Evolutionary conservation across 1,140 invertebrate genomes (phyloP).

Genomic region (Aradophagus sp.): DNA sequence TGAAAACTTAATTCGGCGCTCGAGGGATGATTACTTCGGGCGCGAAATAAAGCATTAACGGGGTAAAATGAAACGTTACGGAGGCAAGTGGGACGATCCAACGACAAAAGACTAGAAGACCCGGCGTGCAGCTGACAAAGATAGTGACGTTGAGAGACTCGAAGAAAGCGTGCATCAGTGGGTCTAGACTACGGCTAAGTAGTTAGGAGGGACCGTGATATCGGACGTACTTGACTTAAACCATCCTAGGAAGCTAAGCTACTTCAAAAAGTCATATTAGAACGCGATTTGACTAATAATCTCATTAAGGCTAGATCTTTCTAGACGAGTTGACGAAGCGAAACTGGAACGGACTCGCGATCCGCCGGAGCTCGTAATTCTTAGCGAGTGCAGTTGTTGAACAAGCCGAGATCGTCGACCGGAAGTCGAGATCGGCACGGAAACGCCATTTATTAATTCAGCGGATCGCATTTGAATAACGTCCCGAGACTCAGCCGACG

Average conservation of each 20-base stretch:
- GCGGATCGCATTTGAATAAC: no score
- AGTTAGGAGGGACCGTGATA: slow-evolving; percentile 76
- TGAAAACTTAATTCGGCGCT: slow-evolving; percentile 19
- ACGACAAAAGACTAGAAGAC: slow-evolving; percentile 73
- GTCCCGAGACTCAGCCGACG: no score
- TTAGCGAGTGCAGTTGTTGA: no score
- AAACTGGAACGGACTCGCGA: slow-evolving; percentile 30
- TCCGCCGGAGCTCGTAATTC: slow-evolving; percentile 1
- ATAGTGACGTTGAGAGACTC: slow-evolving; percentile 63
- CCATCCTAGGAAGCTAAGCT: slow-evolving; percentile 69
- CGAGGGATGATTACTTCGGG: slow-evolving; percentile 19
- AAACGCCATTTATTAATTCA: no score
- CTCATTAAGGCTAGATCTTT: slow-evolving; percentile 55
- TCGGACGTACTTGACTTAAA: slow-evolving; percentile 74
- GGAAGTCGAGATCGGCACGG: no score
- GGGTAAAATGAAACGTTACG: slow-evolving; percentile 18
- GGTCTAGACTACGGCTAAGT: slow-evolving; percentile 74
- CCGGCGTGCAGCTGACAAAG: slow-evolving; percentile 70
- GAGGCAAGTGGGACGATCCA: slow-evolving; percentile 50
- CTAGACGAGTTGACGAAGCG: slow-evolving; percentile 48
- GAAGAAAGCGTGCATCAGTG: slow-evolving; percentile 71
- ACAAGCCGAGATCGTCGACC: no score
- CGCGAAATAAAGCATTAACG: slow-evolving; percentile 31
- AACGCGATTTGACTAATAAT: slow-evolving; percentile 59
- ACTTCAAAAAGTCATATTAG: slow-evolving; percentile 60